Base-by-base conservation (phyloP, 2,797 vertebrate species). In the Xenentodon cancila region DNA sequence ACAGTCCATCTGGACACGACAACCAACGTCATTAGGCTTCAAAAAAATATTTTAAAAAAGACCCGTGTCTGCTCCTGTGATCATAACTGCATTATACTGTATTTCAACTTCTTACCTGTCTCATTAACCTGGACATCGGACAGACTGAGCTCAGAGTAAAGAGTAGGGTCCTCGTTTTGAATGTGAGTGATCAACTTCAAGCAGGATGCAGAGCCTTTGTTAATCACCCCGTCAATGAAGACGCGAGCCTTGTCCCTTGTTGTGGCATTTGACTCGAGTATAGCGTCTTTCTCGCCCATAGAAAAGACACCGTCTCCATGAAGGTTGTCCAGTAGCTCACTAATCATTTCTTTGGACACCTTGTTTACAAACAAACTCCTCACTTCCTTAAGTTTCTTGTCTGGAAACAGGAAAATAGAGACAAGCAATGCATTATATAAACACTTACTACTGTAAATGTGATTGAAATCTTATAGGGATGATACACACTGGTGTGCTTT, bases 261-360 rank as follows among this genome's bases (percentile, higher is more conserved):
- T 16, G 1, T 57, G 0, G 0, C 0, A 4, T 89, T 46, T 1
- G 21, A 46, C 6, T 72, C 47, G 0, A 32, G 40, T 3, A 95
- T 53, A 0, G 60, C 53, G 0, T 94, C 88, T 52, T 61, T 68
- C 48, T 95, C 89, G 0, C 50, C 49, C 0, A 71, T 27, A 4
- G 61, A 92, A 22, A 96, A 16, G 21, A 95, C 61, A 0, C 0
- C 0, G 2, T 59, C 52, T 0, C 22, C 2, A 3, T 85, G 44
- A 12, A 95, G 73, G 1, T 86, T 58, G 0, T 94, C 94, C 60
- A 95, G 67, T n/a, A 94, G 75, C 7, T 53, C 52, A 0, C 53
- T 59, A n/a, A 95, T 67, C 0, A 89, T 9, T 0, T 19, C 0
- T 0, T 0, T 1, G 30, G 16, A 27, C 5, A 57, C 77, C 0